These are phyloP conservation scores for Drosophila equinoxialis DNA, from an alignment of 1,140 invertebrate species.

Conservation along the genomic window DNA sequence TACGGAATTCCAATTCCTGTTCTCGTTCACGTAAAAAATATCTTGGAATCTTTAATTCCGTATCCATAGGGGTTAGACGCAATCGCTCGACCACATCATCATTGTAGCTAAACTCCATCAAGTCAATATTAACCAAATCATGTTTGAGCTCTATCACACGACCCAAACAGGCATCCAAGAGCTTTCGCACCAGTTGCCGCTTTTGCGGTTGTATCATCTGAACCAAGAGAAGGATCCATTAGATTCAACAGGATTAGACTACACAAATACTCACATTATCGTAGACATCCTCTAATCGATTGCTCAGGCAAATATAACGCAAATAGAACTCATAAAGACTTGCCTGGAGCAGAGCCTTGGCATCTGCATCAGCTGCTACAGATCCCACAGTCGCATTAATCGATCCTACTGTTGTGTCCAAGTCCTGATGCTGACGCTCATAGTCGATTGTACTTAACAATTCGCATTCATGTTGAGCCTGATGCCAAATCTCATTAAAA, in stretches of 20 bases:
- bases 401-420: slow-evolving; percentile 72
- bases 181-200: slow-evolving; percentile 89
- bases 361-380: slow-evolving; percentile 58
- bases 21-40: slow-evolving; percentile 88
- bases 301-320: slow-evolving; percentile 91
- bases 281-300: slow-evolving; percentile 91
- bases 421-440: slow-evolving; percentile 84
- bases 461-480: slow-evolving; percentile 86
- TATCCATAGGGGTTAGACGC: slow-evolving; percentile 86
- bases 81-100: slow-evolving; percentile 89
- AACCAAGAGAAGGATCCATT: too few relatives aligned
- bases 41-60: slow-evolving; percentile 87
- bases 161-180: slow-evolving; percentile 92
- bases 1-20: slow-evolving; percentile 85
- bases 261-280: slow-evolving; percentile 86
- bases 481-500: slow-evolving; percentile 88
- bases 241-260: not conserved
- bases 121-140: slow-evolving; percentile 93
- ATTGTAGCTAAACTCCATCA: slow-evolving; percentile 93
- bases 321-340: slow-evolving; percentile 77
- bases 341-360: slow-evolving; percentile 63
- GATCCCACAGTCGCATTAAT: slow-evolving; percentile 57
- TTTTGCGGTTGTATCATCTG: slow-evolving; percentile 95
- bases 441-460: slow-evolving; percentile 87
- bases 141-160: slow-evolving; percentile 91